Evolutionary conservation across 2,113 vertebrate genomes (phyloP).

Genomic region (Melierax canorus): DNA sequence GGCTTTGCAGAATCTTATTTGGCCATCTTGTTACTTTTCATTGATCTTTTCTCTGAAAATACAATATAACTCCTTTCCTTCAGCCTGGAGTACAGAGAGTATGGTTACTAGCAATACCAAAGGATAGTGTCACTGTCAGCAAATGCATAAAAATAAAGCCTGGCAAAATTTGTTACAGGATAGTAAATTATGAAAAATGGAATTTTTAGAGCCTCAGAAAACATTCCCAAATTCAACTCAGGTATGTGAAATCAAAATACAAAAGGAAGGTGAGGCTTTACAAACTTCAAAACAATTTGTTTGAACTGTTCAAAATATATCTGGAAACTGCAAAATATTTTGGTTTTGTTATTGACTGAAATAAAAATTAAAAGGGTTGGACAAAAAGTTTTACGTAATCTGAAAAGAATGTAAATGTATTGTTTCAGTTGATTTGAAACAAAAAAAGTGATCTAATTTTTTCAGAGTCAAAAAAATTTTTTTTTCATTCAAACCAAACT

Average conservation of each 20-base stretch:
- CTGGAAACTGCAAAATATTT: background rate
- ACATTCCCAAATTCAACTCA: background rate
- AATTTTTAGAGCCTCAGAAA: background rate
- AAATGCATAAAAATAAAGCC: background rate
- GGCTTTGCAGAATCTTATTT: background rate
- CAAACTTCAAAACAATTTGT: background rate
- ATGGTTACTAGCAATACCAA: background rate
- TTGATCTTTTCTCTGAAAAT: background rate
- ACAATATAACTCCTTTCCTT: background rate
- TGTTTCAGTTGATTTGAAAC: background rate
- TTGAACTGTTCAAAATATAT: background rate
- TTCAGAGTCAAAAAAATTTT: background rate
- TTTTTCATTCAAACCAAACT: background rate
- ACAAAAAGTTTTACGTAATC: background rate
- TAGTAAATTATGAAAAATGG: background rate
- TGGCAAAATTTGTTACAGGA: background rate
- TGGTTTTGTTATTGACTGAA: background rate
- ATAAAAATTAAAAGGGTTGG: background rate
- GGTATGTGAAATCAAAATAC: background rate
- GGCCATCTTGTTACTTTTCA: background rate
- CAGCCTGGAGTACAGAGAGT: background rate
- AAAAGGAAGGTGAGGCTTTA: background rate
- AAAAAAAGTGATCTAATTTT: rapidly evolving
- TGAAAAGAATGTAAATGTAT: background rate
- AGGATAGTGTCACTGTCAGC: background rate